phyloP scores from a whole-genome alignment of 1,140 invertebrate genomes.

The Sinonovacula constricta region DNA sequence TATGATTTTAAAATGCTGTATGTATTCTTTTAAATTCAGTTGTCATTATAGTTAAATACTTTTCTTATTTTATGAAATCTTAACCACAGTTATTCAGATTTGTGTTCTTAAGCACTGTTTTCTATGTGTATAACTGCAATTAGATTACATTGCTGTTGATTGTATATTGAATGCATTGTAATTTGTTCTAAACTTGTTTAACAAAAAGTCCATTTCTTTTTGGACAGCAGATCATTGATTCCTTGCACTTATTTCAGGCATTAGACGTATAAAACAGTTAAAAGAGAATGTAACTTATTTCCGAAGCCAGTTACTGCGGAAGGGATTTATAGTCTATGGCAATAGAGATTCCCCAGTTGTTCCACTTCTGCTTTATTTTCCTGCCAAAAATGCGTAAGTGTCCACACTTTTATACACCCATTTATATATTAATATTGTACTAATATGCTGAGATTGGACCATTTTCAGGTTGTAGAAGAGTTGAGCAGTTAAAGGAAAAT shows the following conservation, averaged over 20 bases:
- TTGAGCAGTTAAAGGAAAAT: constrained; percentile 89
- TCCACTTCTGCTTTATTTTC: constrained; percentile 95
- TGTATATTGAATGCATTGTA: too few species aligned
- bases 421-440: not conserved
- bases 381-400: constrained; percentile 92
- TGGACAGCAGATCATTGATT: too few species aligned
- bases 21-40: too few species aligned
- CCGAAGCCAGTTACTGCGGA: constrained; percentile 88
- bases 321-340: constrained; percentile 95
- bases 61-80: too few species aligned
- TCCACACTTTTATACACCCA: not conserved
- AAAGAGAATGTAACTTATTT: constrained; percentile 92
- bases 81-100: too few species aligned
- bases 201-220: too few species aligned
- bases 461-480: constrained; percentile 83
- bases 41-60: too few species aligned
- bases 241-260: constrained; percentile 78
- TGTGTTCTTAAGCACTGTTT: too few species aligned
- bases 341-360: constrained; percentile 97
- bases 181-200: too few species aligned
- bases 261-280: constrained; percentile 85
- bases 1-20: too few species aligned
- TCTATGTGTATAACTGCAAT: too few species aligned
- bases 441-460: constrained; percentile 16
- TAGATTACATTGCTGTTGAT: too few species aligned